Evolutionary conservation across 1,140 invertebrate genomes (phyloP).

Genomic region (Oedothorax gibbosus): DNA sequence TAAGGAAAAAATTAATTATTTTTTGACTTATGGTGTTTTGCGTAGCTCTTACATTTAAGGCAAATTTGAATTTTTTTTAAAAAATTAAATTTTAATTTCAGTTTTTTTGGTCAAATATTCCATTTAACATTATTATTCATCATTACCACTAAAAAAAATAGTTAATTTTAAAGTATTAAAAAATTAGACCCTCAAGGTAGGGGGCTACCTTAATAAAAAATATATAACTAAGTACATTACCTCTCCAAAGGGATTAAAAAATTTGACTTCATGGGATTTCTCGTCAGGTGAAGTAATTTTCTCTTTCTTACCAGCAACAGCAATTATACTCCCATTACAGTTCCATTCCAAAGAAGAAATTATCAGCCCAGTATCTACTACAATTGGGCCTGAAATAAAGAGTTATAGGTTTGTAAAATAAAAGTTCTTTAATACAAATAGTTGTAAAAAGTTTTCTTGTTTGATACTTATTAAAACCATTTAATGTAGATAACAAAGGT

Average conservation of each 20-base stretch:
- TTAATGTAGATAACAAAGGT: background rate
- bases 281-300: constrained; percentile 67
- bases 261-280: constrained; percentile 88
- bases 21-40: too few species aligned
- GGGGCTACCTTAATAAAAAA: background rate
- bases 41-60: too few species aligned
- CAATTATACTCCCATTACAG: constrained; percentile 87
- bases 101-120: too few species aligned
- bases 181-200: too few species aligned
- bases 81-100: too few species aligned
- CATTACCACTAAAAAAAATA: too few species aligned
- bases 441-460: background rate
- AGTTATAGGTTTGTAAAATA: background rate
- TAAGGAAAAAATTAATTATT: too few species aligned
- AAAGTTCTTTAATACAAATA: background rate
- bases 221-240: constrained; percentile 69
- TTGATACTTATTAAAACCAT: background rate
- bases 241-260: constrained; percentile 89
- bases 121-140: too few species aligned
- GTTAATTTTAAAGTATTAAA: too few species aligned
- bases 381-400: constrained; percentile 70
- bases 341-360: constrained; percentile 90
- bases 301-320: constrained; percentile 81
- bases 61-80: too few species aligned
- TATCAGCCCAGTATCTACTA: constrained; percentile 80